A percentile compares a stretch with the other conserved stretches of the same genome.
phyloP scores from a whole-genome alignment of 2,113 vertebrate genomes.

The Nymphicus hollandicus region DNA sequence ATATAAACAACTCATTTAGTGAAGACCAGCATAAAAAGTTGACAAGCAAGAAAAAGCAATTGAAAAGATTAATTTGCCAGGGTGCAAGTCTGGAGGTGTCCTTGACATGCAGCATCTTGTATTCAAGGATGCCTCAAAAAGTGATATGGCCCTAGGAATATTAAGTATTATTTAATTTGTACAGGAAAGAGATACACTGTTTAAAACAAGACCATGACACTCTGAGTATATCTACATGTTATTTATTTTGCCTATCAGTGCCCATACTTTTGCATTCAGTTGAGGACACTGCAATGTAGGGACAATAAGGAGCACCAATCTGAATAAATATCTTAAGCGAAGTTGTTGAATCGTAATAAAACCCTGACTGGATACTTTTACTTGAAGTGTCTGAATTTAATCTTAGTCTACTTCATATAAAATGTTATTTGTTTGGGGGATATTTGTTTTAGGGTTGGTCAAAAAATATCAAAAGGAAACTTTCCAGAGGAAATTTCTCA shows the following conservation, averaged over 20 bases:
- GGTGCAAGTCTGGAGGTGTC: not conserved
- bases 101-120: not conserved
- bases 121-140: not conserved
- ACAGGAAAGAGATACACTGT: not conserved
- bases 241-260: not conserved
- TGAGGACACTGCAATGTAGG: not conserved
- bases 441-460: not conserved
- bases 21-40: not conserved
- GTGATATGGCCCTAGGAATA: not conserved
- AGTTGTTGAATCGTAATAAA: not conserved
- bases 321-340: not conserved
- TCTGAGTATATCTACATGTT: not conserved
- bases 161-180: not conserved
- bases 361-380: not conserved
- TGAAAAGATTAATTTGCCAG: conserved; percentile 18
- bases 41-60: conserved; percentile 23
- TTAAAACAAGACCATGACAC: not conserved
- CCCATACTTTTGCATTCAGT: not conserved
- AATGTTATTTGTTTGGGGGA: not conserved
- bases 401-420: not conserved
- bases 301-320: not conserved
- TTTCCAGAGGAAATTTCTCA: not conserved
- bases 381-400: not conserved
- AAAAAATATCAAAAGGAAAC: not conserved
- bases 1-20: not conserved